A percentile compares a stretch with the other conserved stretches of the same genome.
Conservation (phyloP, 2,888 invertebrate species). For the Calameuta idolon region DNA sequence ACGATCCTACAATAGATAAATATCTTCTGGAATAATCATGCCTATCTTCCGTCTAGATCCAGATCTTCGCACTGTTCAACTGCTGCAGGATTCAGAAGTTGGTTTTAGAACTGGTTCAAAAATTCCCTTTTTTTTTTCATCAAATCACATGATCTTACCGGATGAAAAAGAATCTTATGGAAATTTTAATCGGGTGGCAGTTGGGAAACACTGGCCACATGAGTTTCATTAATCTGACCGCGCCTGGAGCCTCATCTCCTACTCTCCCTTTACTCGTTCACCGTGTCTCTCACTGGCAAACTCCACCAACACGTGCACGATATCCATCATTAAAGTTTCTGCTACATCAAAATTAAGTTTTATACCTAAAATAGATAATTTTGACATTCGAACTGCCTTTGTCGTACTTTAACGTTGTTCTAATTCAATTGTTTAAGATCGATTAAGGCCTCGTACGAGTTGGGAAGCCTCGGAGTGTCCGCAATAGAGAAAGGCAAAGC, state of each 20-base stretch:
- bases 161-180: neutral
- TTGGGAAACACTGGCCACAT: constrained; percentile 46
- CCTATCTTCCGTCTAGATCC: neutral
- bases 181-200: neutral
- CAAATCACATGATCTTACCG: neutral
- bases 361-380: neutral
- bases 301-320: neutral
- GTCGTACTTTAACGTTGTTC: neutral
- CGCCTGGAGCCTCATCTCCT: constrained; percentile 51
- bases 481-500: constrained; percentile 6
- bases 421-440: neutral
- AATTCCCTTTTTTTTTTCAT: neutral
- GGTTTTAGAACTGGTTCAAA: neutral
- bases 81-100: neutral
- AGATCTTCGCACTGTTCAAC: neutral
- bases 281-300: constrained; percentile 27
- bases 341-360: neutral
- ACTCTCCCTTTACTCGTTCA: constrained; percentile 35
- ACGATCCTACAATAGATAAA: neutral
- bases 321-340: neutral
- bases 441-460: neutral
- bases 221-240: constrained; percentile 61
- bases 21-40: neutral
- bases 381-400: neutral
- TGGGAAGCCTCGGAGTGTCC: neutral